Evolutionary conservation across 2,888 invertebrate species (phyloP), one percentile per base, ranked within the genome.

Genomic region (Torymus auratus): DNA sequence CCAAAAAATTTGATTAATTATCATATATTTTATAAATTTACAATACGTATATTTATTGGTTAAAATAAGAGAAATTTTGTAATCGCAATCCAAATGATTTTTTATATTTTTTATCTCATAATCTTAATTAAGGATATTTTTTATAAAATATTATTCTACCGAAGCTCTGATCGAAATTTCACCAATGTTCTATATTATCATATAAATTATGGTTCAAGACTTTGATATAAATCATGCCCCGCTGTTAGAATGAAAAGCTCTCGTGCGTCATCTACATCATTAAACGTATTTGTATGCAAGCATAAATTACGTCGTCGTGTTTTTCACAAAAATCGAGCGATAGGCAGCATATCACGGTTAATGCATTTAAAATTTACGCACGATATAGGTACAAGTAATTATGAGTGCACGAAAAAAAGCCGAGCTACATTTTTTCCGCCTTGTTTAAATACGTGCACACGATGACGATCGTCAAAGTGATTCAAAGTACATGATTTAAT

Each of bases 241-340:
- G 3, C 28, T 28, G 28, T 28, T 28, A 14, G 15, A 23, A 70
- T 70, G 41, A 64, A 64, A 73, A 64, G 73, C 61, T 41, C 58
- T 68, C 53, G 15, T 14, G 68, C 61, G 53, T 74, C 65, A 74
- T 20, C 53, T 28, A 28, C 28, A 28, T 28, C 28, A 28, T 28
- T 28, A 28, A 73, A 55, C 61, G 52, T 62, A 69, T 77, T 70
- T 69, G 20, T 61, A 62, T 56, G 53, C 76, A 23, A n/a, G 56
- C 69, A 64, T 77, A 70, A 77, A 77, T 70, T 62, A 64, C 60
- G 28, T 13, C 23, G 41, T 68, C 56, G 69, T 41, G 15, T 53
- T 69, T 28, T 62, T 62, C 14, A 13, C 12, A 69, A 68, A 77
- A 70, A 69, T 70, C 50, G 28, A n/a, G 15, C 17, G 56, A 70